Evolutionary conservation across 2,113 vertebrate species (phyloP).

Genomic region (Arizona elegans): DNA sequence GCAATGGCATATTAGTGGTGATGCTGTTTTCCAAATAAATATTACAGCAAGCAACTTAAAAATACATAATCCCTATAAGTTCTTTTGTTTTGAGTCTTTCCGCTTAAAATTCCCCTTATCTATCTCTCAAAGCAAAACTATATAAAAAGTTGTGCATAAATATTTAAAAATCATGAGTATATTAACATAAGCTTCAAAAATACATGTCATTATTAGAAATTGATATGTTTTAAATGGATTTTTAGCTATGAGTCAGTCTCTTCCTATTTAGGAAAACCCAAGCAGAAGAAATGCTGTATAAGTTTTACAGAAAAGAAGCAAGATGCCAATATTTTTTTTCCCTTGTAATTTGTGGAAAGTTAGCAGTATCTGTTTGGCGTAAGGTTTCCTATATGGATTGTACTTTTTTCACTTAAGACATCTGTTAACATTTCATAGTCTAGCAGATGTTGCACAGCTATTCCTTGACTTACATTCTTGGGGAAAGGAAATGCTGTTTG

Average conservation of each 20-base stretch:
- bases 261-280: slow-evolving; percentile 44
- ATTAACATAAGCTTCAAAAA: slow-evolving; percentile 25
- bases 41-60: neutral
- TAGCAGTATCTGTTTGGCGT: slow-evolving; percentile 62
- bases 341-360: slow-evolving; percentile 62
- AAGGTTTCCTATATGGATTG: slow-evolving; percentile 67
- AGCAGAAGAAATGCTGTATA: slow-evolving; percentile 51
- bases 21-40: neutral
- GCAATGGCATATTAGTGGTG: neutral
- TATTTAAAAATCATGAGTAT: neutral
- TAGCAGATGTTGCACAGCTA: slow-evolving; percentile 69
- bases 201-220: slow-evolving; percentile 38
- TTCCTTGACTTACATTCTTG: slow-evolving; percentile 62
- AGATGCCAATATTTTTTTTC: slow-evolving; percentile 41
- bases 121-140: slow-evolving; percentile 2
- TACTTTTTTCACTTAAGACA: slow-evolving; percentile 62
- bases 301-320: slow-evolving; percentile 54
- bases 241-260: slow-evolving; percentile 49
- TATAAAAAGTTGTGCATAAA: neutral
- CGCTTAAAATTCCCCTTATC: neutral
- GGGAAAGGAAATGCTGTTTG: slow-evolving; percentile 60
- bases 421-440: slow-evolving; percentile 72
- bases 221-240: slow-evolving; percentile 40
- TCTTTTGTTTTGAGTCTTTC: neutral
- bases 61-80: neutral